Base-by-base conservation (phyloP, 1,140 invertebrate genomes). In the Macrobrachium nipponense region DNA sequence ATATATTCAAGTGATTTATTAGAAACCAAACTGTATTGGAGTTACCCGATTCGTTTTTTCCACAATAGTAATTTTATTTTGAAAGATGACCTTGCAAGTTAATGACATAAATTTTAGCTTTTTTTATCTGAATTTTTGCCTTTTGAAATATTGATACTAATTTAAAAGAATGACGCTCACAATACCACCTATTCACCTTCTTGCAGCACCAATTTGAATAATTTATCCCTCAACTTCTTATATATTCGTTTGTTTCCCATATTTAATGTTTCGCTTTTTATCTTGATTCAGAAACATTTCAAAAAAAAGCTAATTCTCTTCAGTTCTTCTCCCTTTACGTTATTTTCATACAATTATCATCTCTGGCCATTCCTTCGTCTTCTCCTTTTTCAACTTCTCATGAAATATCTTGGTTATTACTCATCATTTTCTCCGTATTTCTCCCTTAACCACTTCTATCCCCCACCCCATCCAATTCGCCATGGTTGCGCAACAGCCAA, bases 241-340 rank as follows among this genome's bases (percentile, higher is more conserved):
- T 79, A 60, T 79, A 59, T 79, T 51, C 62, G 77, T 79, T 51
- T 79, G 59, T 79, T n/a, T 60, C 18, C 36, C 23, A 27, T 12
- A 15, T 79, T 36, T 2, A 36, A 36, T 36, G n/a, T 36, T 36
- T 36, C 27, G 1, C 27, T 36, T 2, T 36, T 36, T 36, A 1
- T 36, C 27, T 36, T 36, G 4, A 36, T 36, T 1, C 27, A 36
- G 27, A 36, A 36, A 36, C 27, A 4, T 36, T 36, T 36, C 27
- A 36, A 36, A 36, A 36, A 36, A 4, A 36, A 36, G 27, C 15
- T 51, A n/a, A 60, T 27, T 79, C 0, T 6, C 17, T 12, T 10
- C 5, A 44, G 17, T 12, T 43, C 72, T 0, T 73, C 11, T 73
- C 72, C 36, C 58, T 43, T 20, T 5, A 8, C 14, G 36, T 73